A percentile compares a stretch with the other conserved stretches of the same genome.
Evolutionary conservation across 2,888 invertebrate species (phyloP).

Genomic region (Ichneumoninae sp.): DNA sequence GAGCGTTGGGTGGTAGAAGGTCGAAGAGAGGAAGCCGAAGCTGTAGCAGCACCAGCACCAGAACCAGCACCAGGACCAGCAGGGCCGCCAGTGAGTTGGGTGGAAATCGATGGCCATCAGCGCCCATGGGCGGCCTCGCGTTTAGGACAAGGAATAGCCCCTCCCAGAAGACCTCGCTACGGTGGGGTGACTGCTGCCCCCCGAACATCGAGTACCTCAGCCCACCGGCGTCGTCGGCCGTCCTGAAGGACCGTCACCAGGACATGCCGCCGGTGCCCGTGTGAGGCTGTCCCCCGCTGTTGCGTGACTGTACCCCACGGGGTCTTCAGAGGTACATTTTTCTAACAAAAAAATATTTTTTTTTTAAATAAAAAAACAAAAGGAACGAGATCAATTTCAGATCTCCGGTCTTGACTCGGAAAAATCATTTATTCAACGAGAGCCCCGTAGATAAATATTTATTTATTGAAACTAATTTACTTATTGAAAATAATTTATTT

Average conservation of each 20-base stretch:
- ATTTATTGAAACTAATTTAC: not conserved
- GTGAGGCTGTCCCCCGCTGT: conserved; percentile 84
- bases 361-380: not conserved
- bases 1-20: conserved; percentile 37
- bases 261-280: conserved; percentile 82
- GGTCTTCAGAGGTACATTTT: conserved; percentile 81
- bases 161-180: conserved; percentile 97
- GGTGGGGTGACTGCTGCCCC: conserved; percentile 97
- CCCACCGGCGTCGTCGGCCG: conserved; percentile 77
- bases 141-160: conserved; percentile 98
- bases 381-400: conserved; percentile 8
- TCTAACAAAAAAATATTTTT: not conserved
- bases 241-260: conserved; percentile 80
- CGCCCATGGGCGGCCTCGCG: conserved; percentile 97
- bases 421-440: not conserved
- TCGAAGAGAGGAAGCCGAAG: conserved; percentile 37
- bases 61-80: conserved; percentile 72
- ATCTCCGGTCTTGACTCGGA: not conserved
- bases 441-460: not conserved
- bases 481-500: no score
- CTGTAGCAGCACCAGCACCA: conserved; percentile 13
- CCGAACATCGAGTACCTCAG: conserved; percentile 78
- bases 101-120: conserved; percentile 85
- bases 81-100: conserved; percentile 76
- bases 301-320: conserved; percentile 84